Conservation (phyloP, 2,797 vertebrate genomes). For the Lepilemur ruficaudatus region DNA sequence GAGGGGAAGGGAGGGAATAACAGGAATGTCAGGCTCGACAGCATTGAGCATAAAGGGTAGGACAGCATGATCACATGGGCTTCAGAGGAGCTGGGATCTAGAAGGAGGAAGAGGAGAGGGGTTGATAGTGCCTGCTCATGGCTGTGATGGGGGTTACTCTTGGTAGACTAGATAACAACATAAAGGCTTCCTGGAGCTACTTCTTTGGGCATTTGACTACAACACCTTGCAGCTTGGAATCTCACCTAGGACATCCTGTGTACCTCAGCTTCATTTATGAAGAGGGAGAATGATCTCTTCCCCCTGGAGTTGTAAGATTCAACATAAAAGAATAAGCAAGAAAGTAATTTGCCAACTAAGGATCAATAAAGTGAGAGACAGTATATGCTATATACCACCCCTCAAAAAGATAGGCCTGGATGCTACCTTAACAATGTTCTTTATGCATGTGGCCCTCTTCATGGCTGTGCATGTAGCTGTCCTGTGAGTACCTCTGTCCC, state of each 20-base stretch:
- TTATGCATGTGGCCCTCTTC: accelerated
- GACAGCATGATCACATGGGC: accelerated
- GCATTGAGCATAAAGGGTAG: neutral
- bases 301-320: neutral
- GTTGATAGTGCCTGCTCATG: no score
- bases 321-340: neutral
- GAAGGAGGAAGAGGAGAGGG: neutral
- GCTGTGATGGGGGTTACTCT: neutral
- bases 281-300: neutral
- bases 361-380: neutral
- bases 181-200: neutral
- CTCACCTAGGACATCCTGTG: neutral
- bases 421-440: neutral
- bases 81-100: neutral
- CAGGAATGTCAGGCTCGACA: no score
- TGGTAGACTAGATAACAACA: no score
- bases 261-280: neutral
- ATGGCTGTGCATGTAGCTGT: accelerated
- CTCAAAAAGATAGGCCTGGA: neutral
- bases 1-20: neutral
- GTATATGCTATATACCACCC: neutral
- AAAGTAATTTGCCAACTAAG: neutral
- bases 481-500: neutral
- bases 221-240: neutral
- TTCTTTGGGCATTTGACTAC: neutral